Conservation (phyloP, 2,113 vertebrate species). For the Lampris incognitus region DNA sequence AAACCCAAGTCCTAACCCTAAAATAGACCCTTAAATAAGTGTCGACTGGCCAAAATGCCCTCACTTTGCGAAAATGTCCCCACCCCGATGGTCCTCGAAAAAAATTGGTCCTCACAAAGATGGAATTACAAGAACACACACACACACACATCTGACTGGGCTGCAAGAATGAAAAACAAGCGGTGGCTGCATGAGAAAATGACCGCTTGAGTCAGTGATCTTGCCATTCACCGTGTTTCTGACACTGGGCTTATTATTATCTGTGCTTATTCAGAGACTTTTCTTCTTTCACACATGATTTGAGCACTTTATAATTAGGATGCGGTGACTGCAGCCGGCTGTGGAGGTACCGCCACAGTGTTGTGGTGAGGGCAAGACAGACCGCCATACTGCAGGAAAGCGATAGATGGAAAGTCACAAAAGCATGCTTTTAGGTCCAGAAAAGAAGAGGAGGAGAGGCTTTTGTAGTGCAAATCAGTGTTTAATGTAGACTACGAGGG, state of each 20-base stretch:
- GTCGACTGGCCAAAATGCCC: too few species aligned
- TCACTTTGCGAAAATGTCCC: too few species aligned
- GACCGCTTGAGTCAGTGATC: neutral
- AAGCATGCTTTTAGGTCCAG: conserved; percentile 5
- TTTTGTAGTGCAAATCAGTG: conserved; percentile 9
- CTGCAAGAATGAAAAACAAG: conserved; percentile 1
- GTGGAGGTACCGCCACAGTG: neutral
- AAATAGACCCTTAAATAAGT: too few species aligned
- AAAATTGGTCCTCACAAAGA: too few species aligned
- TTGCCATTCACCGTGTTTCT: conserved; percentile 8
- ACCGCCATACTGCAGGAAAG: neutral
- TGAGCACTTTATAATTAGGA: neutral
- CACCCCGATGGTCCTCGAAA: too few species aligned
- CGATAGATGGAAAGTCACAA: conserved; percentile 1
- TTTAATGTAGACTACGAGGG: conserved; percentile 20
- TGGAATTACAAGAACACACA: too few species aligned
- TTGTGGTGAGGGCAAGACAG: neutral
- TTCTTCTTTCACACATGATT: conserved; percentile 8
- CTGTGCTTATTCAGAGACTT: neutral
- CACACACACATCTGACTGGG: too few species aligned
- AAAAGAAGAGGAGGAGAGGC: neutral
- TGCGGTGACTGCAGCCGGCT: neutral
- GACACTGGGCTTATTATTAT: neutral
- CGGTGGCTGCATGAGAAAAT: conserved; percentile 6
- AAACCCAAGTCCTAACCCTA: too few species aligned